A percentile compares a stretch with the other conserved stretches of the same genome.
Evolutionary conservation across 2,113 vertebrate genomes (phyloP).

Genomic region (Apteryx mantelli): DNA sequence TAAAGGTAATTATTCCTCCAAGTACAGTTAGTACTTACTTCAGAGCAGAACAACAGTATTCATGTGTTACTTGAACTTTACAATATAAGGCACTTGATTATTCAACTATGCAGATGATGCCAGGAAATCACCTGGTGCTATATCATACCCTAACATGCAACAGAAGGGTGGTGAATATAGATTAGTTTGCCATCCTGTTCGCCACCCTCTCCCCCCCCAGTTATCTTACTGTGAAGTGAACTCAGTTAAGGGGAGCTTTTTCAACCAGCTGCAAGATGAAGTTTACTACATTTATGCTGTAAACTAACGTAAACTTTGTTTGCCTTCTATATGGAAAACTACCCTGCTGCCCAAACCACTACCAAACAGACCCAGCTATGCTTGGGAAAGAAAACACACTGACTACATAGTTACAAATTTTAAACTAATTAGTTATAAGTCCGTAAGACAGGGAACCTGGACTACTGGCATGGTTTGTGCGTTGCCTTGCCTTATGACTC

Average conservation of each 20-base stretch:
- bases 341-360: background rate
- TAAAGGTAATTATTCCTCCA: conserved; percentile 8
- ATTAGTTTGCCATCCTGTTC: background rate
- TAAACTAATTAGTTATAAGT: background rate
- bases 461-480: background rate
- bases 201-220: background rate
- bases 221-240: background rate
- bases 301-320: background rate
- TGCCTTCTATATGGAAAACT: background rate
- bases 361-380: background rate
- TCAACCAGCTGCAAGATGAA: background rate
- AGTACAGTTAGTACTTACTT: background rate
- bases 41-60: background rate
- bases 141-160: background rate
- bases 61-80: background rate
- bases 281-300: background rate
- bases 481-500: background rate
- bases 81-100: background rate
- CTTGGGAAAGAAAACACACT: background rate
- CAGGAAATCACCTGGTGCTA: background rate
- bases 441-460: background rate
- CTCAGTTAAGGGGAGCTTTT: background rate
- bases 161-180: background rate
- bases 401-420: rapidly evolving
- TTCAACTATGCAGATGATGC: background rate